These are phyloP conservation scores for Pangasianodon hypophthalmus DNA, from an alignment of 2,113 vertebrate genomes.

Conservation along the genomic window DNA sequence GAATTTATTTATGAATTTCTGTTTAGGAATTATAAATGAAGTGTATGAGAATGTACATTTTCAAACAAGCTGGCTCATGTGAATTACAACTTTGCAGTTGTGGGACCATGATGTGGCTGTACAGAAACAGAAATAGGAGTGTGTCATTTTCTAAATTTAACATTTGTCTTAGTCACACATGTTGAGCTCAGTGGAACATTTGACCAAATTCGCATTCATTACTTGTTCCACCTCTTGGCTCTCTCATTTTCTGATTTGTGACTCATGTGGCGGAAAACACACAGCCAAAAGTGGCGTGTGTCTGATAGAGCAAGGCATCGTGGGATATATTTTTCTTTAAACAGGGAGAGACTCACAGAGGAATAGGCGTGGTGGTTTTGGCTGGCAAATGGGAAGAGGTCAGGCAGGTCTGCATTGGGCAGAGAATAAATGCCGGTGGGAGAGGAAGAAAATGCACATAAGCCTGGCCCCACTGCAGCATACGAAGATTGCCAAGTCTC, in stretches of 20 bases:
- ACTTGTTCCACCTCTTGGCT: background rate
- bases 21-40: background rate
- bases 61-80: background rate
- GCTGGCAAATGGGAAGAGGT: background rate
- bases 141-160: conserved; percentile 40
- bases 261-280: conserved; percentile 27
- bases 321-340: conserved; percentile 1
- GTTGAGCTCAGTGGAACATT: conserved; percentile 49
- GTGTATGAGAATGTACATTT: background rate
- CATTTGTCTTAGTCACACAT: conserved; percentile 28
- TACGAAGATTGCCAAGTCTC: conserved; percentile 37
- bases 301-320: conserved; percentile 13
- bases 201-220: conserved; percentile 38
- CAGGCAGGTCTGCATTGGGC: conserved; percentile 25
- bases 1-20: too few relatives aligned
- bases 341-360: background rate
- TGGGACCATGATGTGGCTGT: background rate
- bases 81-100: conserved; percentile 7
- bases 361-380: background rate
- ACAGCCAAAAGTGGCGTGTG: background rate
- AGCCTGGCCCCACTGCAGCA: background rate
- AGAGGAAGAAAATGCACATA: background rate
- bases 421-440: conserved; percentile 7
- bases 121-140: conserved; percentile 29
- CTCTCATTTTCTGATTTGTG: conserved; percentile 25